Evolutionary conservation across 2,888 invertebrate genomes (phyloP), one percentile per base, ranked within the genome.

Genomic region (Chrysomela aeneicollis): DNA sequence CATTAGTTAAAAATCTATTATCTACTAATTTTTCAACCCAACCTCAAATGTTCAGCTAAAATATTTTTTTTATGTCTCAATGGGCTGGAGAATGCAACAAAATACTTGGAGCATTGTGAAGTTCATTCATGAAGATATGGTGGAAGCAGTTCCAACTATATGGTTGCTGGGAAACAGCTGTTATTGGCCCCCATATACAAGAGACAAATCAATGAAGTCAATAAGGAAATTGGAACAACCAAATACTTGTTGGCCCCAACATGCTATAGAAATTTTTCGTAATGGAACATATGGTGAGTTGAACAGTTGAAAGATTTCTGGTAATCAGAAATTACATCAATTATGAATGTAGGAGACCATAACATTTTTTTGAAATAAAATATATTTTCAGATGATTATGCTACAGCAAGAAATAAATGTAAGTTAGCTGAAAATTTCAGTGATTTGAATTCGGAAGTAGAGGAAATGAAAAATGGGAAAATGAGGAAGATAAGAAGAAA

Each of bases 211-310:
- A 22, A 18, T 42, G 22, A 18, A 26, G 9, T 19, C 47, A n/a
- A 58, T 58, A 21, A 58, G 42, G 42, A 46, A 47, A 46, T 22
- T 42, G n/a, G 42, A 58, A 42, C n/a, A 5, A 46, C 58, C 58
- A 22, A 58, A 46, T 42, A 58, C 46, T 3, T 58, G 58, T 47
- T 47, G 58, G 58, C 58, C 57, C 21, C 37, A 37, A 15, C 57
- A 57, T 35, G 19, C 19, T 19, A 57, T 57, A 37, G 46, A 42
- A 17, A 35, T 57, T 15, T 57, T 57, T 8, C 15, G 21, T 19
- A 57, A 21, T 57, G 57, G 42, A 35, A 57, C 57, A 35, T 57
- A 58, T 58, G 58, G 37, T 58, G n/a, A n/a, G n/a, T n/a, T n/a
- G n/a, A n/a, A n/a, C 9, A n/a, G n/a, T n/a, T n/a, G n/a, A n/a